Evolutionary conservation across 1,140 invertebrate genomes (phyloP).

Genomic region (Lithobius niger): DNA sequence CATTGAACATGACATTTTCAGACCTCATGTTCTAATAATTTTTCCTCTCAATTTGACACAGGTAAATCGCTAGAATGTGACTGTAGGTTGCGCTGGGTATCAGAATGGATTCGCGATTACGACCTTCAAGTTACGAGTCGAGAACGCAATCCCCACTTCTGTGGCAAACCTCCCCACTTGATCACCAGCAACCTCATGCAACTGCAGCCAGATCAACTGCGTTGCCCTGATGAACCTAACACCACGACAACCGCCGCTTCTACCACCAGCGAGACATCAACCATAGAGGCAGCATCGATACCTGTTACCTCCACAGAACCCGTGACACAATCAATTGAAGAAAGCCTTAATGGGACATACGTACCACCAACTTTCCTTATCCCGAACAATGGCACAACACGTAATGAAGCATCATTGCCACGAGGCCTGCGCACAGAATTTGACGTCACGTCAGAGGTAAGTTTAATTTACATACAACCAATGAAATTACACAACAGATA

Average conservation of each 20-base stretch:
- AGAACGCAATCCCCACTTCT: conserved; percentile 85
- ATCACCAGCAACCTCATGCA: conserved; percentile 70
- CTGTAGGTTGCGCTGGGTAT: conserved; percentile 73
- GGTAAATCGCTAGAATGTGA: conserved; percentile 78
- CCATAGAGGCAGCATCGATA: conserved; percentile 17
- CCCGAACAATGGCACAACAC: no score
- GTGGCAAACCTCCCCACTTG: conserved; percentile 61
- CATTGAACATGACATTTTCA: no score
- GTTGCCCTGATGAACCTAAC: conserved; percentile 20
- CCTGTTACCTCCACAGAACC: conserved; percentile 23
- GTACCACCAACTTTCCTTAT: no score
- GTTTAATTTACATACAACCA: no score
- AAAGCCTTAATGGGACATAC: conserved; percentile 8
- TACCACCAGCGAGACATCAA: conserved; percentile 4
- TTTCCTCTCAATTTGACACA: no score
- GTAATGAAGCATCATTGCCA: no score
- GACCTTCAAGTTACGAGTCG: conserved; percentile 77
- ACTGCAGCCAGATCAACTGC: conserved; percentile 52
- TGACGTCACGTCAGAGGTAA: no score
- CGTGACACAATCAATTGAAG: conserved; percentile 9
- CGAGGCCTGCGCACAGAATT: no score
- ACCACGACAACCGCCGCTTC: conserved; percentile 18
- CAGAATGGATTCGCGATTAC: conserved; percentile 71
- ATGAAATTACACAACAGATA: no score
- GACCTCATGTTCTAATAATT: no score